These are phyloP conservation scores for Samia ricini DNA, from an alignment of 1,140 invertebrate genomes.

Conservation along the genomic window DNA sequence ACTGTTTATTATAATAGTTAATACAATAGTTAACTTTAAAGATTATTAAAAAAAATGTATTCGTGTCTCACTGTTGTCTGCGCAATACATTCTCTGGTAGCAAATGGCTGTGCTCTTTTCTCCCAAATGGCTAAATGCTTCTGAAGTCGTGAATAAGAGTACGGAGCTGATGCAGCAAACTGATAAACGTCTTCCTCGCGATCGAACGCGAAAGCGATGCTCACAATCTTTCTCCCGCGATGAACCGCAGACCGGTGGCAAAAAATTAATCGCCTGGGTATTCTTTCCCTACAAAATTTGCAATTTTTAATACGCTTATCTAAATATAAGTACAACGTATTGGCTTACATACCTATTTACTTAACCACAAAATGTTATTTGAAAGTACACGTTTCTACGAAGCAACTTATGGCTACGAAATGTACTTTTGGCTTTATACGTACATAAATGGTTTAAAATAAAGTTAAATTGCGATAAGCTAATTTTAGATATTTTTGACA, in stretches of 20 bases:
- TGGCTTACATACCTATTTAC: background rate
- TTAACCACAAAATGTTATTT: constrained; percentile 5
- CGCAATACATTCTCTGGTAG: constrained; percentile 84
- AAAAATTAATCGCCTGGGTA: constrained; percentile 92
- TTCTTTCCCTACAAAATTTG: constrained; percentile 83
- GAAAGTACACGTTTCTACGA: background rate
- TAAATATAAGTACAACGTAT: background rate
- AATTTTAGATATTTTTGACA: too few relatives aligned
- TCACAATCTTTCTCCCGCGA: constrained; percentile 94
- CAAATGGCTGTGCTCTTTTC: constrained; percentile 76
- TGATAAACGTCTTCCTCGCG: constrained; percentile 95
- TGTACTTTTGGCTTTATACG: too few relatives aligned
- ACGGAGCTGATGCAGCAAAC: constrained; percentile 95
- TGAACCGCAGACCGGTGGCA: constrained; percentile 96
- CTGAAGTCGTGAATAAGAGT: constrained; percentile 94
- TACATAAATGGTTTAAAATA: too few relatives aligned
- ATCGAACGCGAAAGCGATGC: constrained; percentile 96
- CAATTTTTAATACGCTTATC: background rate
- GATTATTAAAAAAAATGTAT: background rate
- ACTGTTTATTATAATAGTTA: too few relatives aligned
- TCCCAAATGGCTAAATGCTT: constrained; percentile 90
- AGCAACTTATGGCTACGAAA: too few relatives aligned
- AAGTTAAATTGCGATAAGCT: too few relatives aligned
- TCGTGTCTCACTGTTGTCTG: constrained; percentile 82
- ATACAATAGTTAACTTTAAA: too few relatives aligned